Evolutionary conservation across 2,888 invertebrate species (phyloP).

Genomic region (Sphaeridia pumilis): DNA sequence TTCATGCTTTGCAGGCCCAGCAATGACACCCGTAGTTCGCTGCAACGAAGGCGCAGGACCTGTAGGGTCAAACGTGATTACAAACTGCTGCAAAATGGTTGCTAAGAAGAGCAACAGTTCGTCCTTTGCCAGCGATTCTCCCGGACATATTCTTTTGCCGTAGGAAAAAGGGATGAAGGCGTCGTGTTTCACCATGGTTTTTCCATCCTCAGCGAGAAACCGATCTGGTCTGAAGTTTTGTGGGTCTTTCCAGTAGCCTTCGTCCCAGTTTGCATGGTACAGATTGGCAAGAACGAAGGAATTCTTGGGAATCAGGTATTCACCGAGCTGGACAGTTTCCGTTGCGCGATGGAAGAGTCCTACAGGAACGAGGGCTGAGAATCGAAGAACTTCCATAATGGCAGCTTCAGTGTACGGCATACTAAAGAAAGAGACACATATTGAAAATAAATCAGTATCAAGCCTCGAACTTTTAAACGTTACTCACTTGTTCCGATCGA

Average conservation of each 20-base stretch:
- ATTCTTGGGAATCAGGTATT: constrained; percentile 4
- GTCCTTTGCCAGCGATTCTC: constrained; percentile 8
- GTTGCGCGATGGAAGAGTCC: constrained; percentile 2
- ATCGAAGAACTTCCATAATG: constrained; percentile 2
- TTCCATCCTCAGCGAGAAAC: constrained; percentile 5
- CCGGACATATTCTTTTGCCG: constrained; percentile 8
- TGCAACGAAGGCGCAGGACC: neutral
- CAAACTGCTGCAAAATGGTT: constrained; percentile 3
- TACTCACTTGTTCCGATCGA: constrained; percentile 6
- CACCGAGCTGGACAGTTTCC: neutral
- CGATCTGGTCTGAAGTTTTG: constrained; percentile 6
- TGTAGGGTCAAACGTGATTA: neutral
- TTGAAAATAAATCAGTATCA: neutral
- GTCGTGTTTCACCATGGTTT: neutral
- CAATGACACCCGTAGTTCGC: neutral
- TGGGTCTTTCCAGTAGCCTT: constrained; percentile 6
- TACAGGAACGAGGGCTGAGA: neutral
- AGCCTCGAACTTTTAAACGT: neutral
- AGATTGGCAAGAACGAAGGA: constrained; percentile 6
- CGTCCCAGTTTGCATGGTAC: neutral
- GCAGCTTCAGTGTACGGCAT: constrained; percentile 10
- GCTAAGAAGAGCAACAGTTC: constrained; percentile 3
- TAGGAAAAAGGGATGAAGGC: constrained; percentile 3
- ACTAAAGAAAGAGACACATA: neutral
- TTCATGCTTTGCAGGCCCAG: neutral